A percentile compares a stretch with the other conserved stretches of the same genome.
These are phyloP conservation scores for Lanistes nyassanus DNA, from an alignment of 1,140 invertebrate genomes.

Conservation along the genomic window DNA sequence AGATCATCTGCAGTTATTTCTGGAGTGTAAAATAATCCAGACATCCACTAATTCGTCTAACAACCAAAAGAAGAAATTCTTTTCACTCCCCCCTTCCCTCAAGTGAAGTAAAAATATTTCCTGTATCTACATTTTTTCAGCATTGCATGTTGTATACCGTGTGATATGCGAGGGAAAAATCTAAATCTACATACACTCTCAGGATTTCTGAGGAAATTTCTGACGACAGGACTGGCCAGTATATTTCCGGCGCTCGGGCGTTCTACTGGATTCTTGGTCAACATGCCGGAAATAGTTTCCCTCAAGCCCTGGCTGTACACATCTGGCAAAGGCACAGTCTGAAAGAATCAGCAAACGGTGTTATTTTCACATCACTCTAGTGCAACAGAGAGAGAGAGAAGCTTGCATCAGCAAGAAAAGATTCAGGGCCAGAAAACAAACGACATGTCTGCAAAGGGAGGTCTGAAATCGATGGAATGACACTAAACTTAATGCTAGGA, in stretches of 20 bases:
- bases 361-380: background rate
- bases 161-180: no score
- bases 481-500: background rate
- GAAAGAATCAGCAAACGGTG: background rate
- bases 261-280: constrained; percentile 9
- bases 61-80: no score
- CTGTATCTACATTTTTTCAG: no score
- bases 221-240: constrained; percentile 1
- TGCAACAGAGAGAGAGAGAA: background rate
- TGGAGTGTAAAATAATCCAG: no score
- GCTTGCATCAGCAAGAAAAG: background rate
- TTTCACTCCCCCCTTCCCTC: no score
- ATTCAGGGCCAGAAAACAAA: background rate
- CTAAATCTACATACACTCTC: background rate
- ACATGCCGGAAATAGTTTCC: background rate
- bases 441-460: background rate
- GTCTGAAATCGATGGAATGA: background rate
- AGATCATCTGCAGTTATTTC: no score
- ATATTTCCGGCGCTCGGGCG: constrained; percentile 16
- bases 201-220: constrained; percentile 3
- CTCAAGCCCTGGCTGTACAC: constrained; percentile 6
- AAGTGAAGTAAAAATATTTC: no score
- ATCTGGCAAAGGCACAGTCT: constrained; percentile 19
- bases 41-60: no score
- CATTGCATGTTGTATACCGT: no score